Conservation (phyloP, 2,113 vertebrate genomes). For the Notechis scutatus region DNA sequence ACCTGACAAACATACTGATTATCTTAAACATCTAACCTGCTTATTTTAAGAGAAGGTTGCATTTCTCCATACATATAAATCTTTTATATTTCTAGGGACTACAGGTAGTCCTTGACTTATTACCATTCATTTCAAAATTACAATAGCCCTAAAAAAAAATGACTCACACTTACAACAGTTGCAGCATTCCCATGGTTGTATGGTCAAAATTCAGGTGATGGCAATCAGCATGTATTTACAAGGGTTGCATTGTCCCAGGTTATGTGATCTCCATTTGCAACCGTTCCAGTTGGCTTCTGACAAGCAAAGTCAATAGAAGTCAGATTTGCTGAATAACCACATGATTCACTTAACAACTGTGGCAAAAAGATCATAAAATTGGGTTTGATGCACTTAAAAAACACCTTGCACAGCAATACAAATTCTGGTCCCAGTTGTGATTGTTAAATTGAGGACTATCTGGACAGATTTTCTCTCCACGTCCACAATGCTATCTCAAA, state of each 20-base stretch:
- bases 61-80: background rate
- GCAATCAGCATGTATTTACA: background rate
- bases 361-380: background rate
- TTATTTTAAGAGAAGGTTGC: background rate
- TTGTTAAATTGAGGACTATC: background rate
- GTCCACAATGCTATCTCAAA: background rate
- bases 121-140: background rate
- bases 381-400: background rate
- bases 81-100: background rate
- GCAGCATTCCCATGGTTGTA: background rate
- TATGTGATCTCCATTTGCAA: background rate
- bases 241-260: background rate
- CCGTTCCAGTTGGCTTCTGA: background rate
- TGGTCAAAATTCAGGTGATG: background rate
- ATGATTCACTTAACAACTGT: background rate
- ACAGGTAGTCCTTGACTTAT: background rate
- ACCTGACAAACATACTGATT: background rate
- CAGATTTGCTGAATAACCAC: background rate
- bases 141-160: background rate
- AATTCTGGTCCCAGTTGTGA: background rate
- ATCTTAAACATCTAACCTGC: background rate
- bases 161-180: background rate
- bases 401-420: background rate
- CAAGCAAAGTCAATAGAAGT: background rate
- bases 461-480: background rate